Base-by-base conservation (phyloP, 2,113 vertebrate genomes). In the Pycnonotus jocosus region DNA sequence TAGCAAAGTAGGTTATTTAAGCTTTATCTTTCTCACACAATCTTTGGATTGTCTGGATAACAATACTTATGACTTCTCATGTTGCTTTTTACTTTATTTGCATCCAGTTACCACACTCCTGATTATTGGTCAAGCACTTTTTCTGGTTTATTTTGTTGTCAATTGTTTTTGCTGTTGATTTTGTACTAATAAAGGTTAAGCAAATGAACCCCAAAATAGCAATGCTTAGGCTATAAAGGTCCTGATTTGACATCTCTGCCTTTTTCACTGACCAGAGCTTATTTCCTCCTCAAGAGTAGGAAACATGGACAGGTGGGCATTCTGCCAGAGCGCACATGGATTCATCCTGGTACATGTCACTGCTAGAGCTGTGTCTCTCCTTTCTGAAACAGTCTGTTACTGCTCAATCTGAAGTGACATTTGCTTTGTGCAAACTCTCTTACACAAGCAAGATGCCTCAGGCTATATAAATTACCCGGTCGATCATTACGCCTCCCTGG, bases 371-470 rank as follows among this genome's bases (percentile, higher is more conserved):
- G 21, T 6, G 10, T 28, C n/a, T 84, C 60, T 81, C 44, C 23
- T 78, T 73, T 70, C 69, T 42, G 44, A 76, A 78, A 18, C 56
- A 80, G 22, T 28, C 56, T 37, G 51, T 10, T 60, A 40, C 66
- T 85, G 57, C 57, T 91, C 21, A 2, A 78, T 89, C 70, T 30
- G 42, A 71, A 93, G 73, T 33, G 77, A 37, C 57, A 50, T 65
- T 77, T 62, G 53, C 48, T 81, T 95, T 78, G 66, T 79, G 61
- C 48, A 82, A 51, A 42, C 31, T 47, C 68, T 91, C 51, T 53
- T 83, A 68, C 68, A 78, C 44, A 93, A 70, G 51, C 30, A 21
- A 35, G 19, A 24, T 27, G 47, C 77, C 70, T 71, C 1, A 0
- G 48, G 77, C 2, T 4, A 24, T 14, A 7, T 15, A 82, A 64